Evolutionary conservation across 2,888 invertebrate genomes (phyloP).

Genomic region (Microctonus brassicae): DNA sequence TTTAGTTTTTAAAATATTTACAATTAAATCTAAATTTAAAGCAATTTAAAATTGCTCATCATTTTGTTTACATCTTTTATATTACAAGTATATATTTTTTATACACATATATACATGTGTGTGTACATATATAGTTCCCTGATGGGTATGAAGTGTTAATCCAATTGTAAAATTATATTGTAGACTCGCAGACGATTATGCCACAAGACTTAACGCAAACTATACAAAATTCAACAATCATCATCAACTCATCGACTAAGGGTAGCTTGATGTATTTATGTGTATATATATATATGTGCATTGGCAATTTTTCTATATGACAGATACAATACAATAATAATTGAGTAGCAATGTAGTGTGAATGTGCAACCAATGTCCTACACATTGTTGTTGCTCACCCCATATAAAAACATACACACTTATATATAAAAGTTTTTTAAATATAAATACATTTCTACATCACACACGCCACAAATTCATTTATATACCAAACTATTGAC

Average conservation of each 20-base stretch:
- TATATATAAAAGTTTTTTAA: neutral
- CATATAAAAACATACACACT: constrained; percentile 8
- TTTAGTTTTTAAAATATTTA: too few relatives aligned
- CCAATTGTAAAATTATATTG: constrained; percentile 59
- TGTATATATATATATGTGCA: neutral
- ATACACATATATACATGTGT: too few relatives aligned
- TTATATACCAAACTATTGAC: constrained; percentile 7
- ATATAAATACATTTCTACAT: neutral
- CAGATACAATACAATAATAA: constrained; percentile 8
- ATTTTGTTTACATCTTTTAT: too few relatives aligned
- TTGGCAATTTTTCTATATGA: neutral
- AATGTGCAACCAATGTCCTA: constrained; percentile 4
- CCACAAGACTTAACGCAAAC: constrained; percentile 35
- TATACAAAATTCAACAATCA: constrained; percentile 23
- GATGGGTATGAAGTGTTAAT: constrained; percentile 45
- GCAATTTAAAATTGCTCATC: too few relatives aligned
- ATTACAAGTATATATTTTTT: too few relatives aligned
- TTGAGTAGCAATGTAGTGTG: constrained; percentile 1
- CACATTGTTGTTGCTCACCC: constrained; percentile 33
- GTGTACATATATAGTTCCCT: neutral
- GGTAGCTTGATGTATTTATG: constrained; percentile 6
- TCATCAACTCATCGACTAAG: neutral
- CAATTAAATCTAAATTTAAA: too few relatives aligned
- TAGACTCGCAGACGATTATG: constrained; percentile 38
- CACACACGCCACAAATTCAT: too few relatives aligned